A percentile compares a stretch with the other conserved stretches of the same genome.
Evolutionary conservation across 1,140 invertebrate genomes (phyloP).

Genomic region (Zelostemma sp.): DNA sequence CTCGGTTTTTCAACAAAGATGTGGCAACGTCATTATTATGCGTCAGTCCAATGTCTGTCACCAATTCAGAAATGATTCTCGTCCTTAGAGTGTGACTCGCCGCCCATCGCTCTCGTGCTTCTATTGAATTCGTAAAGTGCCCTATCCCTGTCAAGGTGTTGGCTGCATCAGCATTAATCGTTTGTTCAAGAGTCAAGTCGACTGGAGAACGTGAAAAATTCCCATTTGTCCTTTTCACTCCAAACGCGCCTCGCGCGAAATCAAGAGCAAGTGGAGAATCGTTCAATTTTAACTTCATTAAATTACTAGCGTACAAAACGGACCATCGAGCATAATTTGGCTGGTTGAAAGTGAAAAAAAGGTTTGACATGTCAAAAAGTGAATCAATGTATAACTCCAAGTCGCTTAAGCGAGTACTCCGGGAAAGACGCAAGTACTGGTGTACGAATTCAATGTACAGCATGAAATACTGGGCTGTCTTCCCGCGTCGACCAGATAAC

Average conservation of each 20-base stretch:
- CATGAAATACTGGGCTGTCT: slow-evolving; percentile 53
- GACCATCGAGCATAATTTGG: slow-evolving; percentile 53
- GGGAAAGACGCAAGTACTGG: slow-evolving; percentile 40
- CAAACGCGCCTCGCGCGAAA: slow-evolving; percentile 32
- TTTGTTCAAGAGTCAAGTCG: slow-evolving; percentile 47
- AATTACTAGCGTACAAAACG: slow-evolving; percentile 21
- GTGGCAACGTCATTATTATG: neutral
- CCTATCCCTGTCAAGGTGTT: slow-evolving; percentile 26
- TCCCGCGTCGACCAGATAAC: slow-evolving; percentile 46
- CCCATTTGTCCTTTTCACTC: slow-evolving; percentile 37
- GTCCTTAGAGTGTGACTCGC: slow-evolving; percentile 7
- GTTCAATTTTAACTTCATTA: slow-evolving; percentile 27
- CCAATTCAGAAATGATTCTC: neutral
- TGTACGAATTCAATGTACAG: slow-evolving; percentile 44
- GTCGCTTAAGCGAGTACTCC: slow-evolving; percentile 13
- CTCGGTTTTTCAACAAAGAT: slow-evolving; percentile 2
- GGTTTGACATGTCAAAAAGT: slow-evolving; percentile 48
- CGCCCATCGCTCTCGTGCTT: slow-evolving; percentile 15
- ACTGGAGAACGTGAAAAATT: slow-evolving; percentile 33
- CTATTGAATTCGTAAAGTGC: slow-evolving; percentile 2
- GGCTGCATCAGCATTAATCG: slow-evolving; percentile 46
- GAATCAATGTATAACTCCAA: slow-evolving; percentile 28
- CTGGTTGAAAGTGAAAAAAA: slow-evolving; percentile 59
- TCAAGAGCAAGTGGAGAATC: slow-evolving; percentile 38
- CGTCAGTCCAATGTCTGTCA: neutral